These are phyloP conservation scores for Thalassophryne amazonica DNA, from an alignment of 2,797 vertebrate species.

Conservation along the genomic window DNA sequence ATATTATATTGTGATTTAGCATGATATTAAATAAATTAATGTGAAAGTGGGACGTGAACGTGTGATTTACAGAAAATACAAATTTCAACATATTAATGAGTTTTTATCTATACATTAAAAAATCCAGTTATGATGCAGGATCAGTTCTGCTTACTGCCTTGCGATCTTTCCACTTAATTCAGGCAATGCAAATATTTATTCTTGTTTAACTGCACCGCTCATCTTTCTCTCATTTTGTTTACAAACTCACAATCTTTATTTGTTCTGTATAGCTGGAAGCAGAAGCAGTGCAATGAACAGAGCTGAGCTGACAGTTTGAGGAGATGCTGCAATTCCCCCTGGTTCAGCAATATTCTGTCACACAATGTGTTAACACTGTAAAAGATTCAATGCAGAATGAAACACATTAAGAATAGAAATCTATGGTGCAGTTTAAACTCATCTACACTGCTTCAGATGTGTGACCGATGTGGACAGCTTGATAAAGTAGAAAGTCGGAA, in stretches of 20 bases:
- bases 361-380: no score
- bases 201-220: background rate
- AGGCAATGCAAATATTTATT: background rate
- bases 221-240: slow-evolving; percentile 7
- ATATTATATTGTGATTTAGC: no score
- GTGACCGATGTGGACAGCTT: slow-evolving; percentile 28
- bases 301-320: no score
- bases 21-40: no score
- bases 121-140: background rate
- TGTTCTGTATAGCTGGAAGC: background rate
- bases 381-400: no score
- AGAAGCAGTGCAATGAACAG: background rate
- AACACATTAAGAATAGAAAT: no score
- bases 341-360: no score
- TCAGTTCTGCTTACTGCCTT: background rate
- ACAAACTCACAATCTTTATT: background rate
- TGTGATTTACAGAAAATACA: slow-evolving; percentile 1
- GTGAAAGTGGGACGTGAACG: no score
- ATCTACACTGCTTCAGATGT: slow-evolving; percentile 29
- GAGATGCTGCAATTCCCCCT: no score
- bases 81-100: background rate
- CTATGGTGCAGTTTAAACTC: background rate
- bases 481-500: slow-evolving; percentile 30
- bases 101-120: background rate
- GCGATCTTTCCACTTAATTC: background rate